Evolutionary conservation across 2,797 vertebrate species (phyloP).

Genomic region (Poeciliopsis gracilis): DNA sequence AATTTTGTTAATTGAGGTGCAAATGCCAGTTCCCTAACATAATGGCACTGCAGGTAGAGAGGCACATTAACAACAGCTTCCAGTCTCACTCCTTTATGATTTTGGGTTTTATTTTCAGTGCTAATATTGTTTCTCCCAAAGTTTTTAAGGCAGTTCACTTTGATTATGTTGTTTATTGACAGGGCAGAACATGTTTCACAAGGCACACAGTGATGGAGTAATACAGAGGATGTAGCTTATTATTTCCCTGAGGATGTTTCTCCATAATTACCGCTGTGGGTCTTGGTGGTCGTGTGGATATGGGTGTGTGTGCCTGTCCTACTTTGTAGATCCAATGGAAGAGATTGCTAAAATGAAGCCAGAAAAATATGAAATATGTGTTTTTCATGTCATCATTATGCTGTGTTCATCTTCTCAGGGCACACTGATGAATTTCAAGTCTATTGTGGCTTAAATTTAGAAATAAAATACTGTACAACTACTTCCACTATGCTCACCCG

Average conservation of each 20-base stretch:
- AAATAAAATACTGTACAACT: constrained; percentile 9
- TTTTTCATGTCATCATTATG: constrained; percentile 7
- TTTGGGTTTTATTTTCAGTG: neutral
- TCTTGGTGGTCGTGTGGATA: constrained; percentile 25
- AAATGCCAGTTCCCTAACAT: neutral
- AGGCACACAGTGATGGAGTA: constrained; percentile 28
- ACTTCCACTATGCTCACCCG: neutral
- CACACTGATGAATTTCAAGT: constrained; percentile 14
- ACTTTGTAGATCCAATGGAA: constrained; percentile 2
- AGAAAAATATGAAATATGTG: constrained; percentile 30
- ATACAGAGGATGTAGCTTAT: constrained; percentile 54
- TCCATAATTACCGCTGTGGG: constrained; percentile 58
- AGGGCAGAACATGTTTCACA: constrained; percentile 22
- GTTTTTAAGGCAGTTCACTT: constrained; percentile 7
- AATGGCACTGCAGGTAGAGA: neutral
- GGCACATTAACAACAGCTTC: neutral
- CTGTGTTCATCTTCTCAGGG: neutral
- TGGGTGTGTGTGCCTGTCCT: constrained; percentile 2
- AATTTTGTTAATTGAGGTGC: neutral
- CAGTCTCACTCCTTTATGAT: neutral
- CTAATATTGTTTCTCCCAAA: neutral
- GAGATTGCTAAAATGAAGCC: constrained; percentile 52
- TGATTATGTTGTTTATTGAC: constrained; percentile 22
- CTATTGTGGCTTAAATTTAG: constrained; percentile 10
- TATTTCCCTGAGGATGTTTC: constrained; percentile 54